These are phyloP conservation scores for Apamea epomidion DNA, from an alignment of 2,888 invertebrate species.

Conservation along the genomic window DNA sequence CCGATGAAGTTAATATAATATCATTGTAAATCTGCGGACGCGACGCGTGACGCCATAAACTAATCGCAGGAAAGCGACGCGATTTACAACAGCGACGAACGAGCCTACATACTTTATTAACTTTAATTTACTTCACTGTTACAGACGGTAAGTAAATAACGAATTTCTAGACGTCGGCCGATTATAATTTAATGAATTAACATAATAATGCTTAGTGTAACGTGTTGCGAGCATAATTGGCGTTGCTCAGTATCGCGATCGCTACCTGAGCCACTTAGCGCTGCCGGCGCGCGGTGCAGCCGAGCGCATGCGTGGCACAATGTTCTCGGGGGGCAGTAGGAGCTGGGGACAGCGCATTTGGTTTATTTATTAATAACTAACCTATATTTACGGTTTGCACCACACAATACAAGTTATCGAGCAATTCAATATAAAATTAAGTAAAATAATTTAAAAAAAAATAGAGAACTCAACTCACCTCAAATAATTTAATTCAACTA, in stretches of 20 bases:
- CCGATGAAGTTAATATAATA: conserved; percentile 21
- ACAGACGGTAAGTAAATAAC: conserved; percentile 9
- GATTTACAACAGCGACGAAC: conserved; percentile 2
- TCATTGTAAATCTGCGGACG: conserved; percentile 14
- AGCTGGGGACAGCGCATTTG: background rate
- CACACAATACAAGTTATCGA: background rate
- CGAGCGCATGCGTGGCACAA: background rate
- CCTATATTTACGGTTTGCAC: background rate
- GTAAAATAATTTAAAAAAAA: background rate
- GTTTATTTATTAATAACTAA: background rate
- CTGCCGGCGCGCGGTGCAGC: background rate
- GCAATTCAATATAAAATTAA: background rate
- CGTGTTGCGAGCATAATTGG: conserved; percentile 18
- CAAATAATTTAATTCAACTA: no score
- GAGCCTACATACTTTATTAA: conserved; percentile 4
- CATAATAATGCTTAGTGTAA: conserved; percentile 18
- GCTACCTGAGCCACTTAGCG: conserved; percentile 3
- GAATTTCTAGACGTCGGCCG: conserved; percentile 21
- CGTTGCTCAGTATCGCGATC: conserved; percentile 3
- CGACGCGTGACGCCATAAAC: conserved; percentile 31
- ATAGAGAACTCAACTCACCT: no score
- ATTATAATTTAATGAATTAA: conserved; percentile 29
- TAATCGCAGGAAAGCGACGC: conserved; percentile 26
- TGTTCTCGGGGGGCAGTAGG: no score
- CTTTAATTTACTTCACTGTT: conserved; percentile 8